These are phyloP conservation scores for Triplophysa rosa DNA, from an alignment of 2,113 vertebrate genomes.

Conservation along the genomic window DNA sequence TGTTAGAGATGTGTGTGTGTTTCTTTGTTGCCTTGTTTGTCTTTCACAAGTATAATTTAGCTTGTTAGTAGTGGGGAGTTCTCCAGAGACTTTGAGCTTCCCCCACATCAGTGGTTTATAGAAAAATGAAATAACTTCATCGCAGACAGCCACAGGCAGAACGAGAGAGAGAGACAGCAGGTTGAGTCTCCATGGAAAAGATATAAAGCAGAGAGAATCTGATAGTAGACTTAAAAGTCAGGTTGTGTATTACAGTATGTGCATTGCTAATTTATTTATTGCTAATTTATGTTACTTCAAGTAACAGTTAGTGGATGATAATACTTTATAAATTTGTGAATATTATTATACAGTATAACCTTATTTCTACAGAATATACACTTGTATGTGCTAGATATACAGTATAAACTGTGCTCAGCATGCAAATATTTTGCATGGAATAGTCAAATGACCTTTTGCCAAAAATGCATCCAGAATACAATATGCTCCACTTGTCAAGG, in stretches of 20 bases:
- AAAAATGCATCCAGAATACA: no score
- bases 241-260: not conserved
- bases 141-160: conserved; percentile 12
- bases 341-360: no score
- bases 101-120: conserved; percentile 23
- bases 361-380: no score
- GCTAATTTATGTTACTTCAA: not conserved
- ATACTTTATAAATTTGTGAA: not conserved
- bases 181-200: conserved; percentile 15
- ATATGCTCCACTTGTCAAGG: no score
- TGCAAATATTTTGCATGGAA: no score
- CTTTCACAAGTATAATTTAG: conserved; percentile 51
- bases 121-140: conserved; percentile 18
- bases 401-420: no score
- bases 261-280: not conserved
- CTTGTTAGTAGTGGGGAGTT: conserved; percentile 40
- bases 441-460: no score
- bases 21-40: conserved; percentile 43
- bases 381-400: no score
- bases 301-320: not conserved
- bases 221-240: conserved; percentile 5
- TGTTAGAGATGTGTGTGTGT: not conserved
- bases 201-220: conserved; percentile 29
- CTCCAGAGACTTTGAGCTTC: conserved; percentile 22
- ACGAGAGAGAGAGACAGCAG: conserved; percentile 2